phyloP scores from a whole-genome alignment of 2,113 vertebrate species.

The Climacteris rufus region DNA sequence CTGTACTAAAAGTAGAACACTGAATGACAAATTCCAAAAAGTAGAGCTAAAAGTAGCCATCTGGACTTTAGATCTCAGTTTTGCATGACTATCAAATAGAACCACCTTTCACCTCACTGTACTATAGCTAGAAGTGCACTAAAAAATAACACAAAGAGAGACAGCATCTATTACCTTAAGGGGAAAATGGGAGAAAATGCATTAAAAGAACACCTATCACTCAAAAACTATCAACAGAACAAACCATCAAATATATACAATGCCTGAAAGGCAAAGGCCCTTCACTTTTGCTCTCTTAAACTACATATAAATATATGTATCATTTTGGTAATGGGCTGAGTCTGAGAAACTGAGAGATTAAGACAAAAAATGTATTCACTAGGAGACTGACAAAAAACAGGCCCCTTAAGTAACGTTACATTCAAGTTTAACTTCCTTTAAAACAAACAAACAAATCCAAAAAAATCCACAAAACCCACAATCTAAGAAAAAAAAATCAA shows the following conservation, averaged over 20 bases:
- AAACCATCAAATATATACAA: not conserved
- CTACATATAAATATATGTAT: not conserved
- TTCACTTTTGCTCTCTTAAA: not conserved
- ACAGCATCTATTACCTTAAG: not conserved
- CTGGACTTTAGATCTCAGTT: not conserved
- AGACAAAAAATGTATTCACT: not conserved
- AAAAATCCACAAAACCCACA: not conserved
- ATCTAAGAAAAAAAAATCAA: not conserved
- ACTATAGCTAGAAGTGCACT: not conserved
- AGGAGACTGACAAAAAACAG: not conserved
- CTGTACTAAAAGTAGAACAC: not conserved
- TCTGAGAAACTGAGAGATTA: not conserved
- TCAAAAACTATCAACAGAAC: not conserved
- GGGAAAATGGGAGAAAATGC: accelerated
- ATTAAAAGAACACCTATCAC: not conserved
- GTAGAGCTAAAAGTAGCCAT: not conserved
- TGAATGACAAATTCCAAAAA: not conserved
- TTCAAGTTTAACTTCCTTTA: not conserved
- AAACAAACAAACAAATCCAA: not conserved
- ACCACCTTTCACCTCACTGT: not conserved
- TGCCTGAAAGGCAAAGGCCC: not conserved
- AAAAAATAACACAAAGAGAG: not conserved
- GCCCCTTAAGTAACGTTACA: not conserved
- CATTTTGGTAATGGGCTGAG: not conserved
- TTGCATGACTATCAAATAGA: not conserved